Conservation (phyloP, 2,113 vertebrate genomes). For the Pluvianellus socialis region DNA sequence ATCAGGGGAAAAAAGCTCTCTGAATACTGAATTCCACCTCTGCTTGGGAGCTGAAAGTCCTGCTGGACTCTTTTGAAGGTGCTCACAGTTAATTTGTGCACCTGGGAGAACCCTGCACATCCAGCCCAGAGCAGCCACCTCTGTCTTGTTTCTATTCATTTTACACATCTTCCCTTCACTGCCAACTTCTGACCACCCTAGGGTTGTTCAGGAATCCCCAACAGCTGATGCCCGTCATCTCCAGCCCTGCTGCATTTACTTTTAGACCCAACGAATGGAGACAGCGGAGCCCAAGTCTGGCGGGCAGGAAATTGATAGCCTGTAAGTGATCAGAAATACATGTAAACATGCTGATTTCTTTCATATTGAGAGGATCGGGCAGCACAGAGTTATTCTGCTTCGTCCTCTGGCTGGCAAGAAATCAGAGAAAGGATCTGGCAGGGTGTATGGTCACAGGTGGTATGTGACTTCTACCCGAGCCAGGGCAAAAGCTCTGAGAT, state of each 20-base stretch:
- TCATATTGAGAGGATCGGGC: not conserved
- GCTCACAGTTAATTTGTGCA: not conserved
- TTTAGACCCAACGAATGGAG: not conserved
- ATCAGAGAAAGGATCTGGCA: not conserved
- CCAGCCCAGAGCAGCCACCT: not conserved
- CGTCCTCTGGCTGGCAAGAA: not conserved
- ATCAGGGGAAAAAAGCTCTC: not conserved
- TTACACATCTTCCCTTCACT: too few relatives aligned
- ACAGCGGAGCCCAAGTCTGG: not conserved
- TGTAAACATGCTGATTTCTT: not conserved
- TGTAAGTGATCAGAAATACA: not conserved
- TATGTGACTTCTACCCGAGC: not conserved
- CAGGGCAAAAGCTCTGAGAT: not conserved
- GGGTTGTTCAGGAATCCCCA: not conserved
- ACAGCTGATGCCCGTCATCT: rapidly evolving
- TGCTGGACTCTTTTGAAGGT: too few relatives aligned
- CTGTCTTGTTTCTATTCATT: not conserved
- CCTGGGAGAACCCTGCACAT: not conserved
- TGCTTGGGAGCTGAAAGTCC: not conserved
- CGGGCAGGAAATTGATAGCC: rapidly evolving
- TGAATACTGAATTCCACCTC: not conserved
- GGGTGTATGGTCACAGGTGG: rapidly evolving
- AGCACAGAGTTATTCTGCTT: not conserved
- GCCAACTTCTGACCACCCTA: not conserved
- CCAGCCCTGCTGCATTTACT: not conserved